phyloP scores from a whole-genome alignment of 2,888 invertebrate species.

The Plagodis dolabraria region DNA sequence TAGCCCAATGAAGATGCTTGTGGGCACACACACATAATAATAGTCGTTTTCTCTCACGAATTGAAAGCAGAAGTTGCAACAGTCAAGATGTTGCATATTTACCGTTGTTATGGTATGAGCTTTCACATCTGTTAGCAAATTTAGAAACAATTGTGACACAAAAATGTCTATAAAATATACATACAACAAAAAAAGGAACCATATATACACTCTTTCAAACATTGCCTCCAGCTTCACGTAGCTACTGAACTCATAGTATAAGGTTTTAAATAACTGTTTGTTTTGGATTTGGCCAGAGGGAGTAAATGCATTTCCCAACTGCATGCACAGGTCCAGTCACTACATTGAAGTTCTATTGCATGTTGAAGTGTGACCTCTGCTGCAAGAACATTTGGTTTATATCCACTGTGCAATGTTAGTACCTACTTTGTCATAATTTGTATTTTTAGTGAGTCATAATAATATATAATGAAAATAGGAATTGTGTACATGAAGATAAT shows the following conservation, averaged over 20 bases:
- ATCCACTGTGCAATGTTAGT: constrained; percentile 63
- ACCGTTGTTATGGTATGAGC: constrained; percentile 40
- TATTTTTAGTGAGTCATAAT: constrained; percentile 17
- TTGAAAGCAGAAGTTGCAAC: constrained; percentile 31
- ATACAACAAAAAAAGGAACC: not conserved
- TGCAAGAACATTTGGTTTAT: constrained; percentile 48
- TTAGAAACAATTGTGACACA: constrained; percentile 16
- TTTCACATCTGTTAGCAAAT: constrained; percentile 21
- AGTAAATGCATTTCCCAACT: constrained; percentile 52
- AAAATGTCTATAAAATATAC: constrained; percentile 1
- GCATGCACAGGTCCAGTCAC: constrained; percentile 53
- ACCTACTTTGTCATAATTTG: constrained; percentile 25
- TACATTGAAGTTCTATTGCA: constrained; percentile 46
- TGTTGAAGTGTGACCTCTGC: constrained; percentile 50
- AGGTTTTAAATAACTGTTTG: constrained; percentile 31
- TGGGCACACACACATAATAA: constrained; percentile 24
- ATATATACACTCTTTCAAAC: constrained; percentile 10
- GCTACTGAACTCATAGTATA: no score
- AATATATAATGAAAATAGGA: constrained; percentile 7
- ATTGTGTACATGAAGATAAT: constrained; percentile 12
- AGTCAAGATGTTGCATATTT: constrained; percentile 38
- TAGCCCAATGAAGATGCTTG: constrained; percentile 30
- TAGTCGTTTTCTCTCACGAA: constrained; percentile 36
- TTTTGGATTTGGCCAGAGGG: constrained; percentile 49
- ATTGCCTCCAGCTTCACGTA: not conserved